phyloP scores from a whole-genome alignment of 2,113 vertebrate genomes.

The Beaufortia kweichowensis region DNA sequence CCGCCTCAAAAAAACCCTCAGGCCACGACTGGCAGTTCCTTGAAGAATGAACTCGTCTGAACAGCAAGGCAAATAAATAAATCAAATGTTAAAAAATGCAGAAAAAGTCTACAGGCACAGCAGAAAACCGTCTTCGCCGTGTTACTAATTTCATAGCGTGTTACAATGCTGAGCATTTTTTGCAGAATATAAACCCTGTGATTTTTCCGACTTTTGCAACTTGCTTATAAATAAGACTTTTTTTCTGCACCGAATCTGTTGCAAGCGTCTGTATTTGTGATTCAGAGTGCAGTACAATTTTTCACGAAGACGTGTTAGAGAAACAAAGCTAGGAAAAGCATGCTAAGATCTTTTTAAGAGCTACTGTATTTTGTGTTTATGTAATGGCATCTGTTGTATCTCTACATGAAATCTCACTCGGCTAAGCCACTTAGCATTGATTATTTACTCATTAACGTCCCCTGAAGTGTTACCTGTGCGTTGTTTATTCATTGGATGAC shows the following conservation, averaged over 20 bases:
- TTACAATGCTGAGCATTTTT: slow-evolving; percentile 8
- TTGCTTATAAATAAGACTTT: not conserved
- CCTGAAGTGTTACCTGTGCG: slow-evolving; percentile 14
- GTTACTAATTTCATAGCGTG: slow-evolving; percentile 34
- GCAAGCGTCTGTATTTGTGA: not conserved
- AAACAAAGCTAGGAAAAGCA: slow-evolving; percentile 1
- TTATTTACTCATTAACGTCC: slow-evolving; percentile 7
- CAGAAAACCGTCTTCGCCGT: not conserved
- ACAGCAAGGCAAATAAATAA: slow-evolving; percentile 49
- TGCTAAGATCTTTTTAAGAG: not conserved
- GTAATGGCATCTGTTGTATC: slow-evolving; percentile 10
- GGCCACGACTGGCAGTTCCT: slow-evolving; percentile 56
- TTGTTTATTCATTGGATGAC: slow-evolving; percentile 31
- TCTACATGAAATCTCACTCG: not conserved
- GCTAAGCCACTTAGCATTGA: slow-evolving; percentile 17
- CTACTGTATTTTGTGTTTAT: not conserved
- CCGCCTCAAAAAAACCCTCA: slow-evolving; percentile 39
- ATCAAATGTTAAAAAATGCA: slow-evolving; percentile 42
- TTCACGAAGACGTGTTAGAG: not conserved
- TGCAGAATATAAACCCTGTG: slow-evolving; percentile 5
- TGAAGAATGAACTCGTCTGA: slow-evolving; percentile 51
- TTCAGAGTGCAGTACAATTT: slow-evolving; percentile 2
- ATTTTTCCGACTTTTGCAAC: not conserved
- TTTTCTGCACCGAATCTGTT: not conserved
- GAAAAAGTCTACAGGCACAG: slow-evolving; percentile 16